A percentile compares a stretch with the other conserved stretches of the same genome.
phyloP scores from a whole-genome alignment of 2,113 vertebrate species.

The Sinocyclocheilus anophthalmus region DNA sequence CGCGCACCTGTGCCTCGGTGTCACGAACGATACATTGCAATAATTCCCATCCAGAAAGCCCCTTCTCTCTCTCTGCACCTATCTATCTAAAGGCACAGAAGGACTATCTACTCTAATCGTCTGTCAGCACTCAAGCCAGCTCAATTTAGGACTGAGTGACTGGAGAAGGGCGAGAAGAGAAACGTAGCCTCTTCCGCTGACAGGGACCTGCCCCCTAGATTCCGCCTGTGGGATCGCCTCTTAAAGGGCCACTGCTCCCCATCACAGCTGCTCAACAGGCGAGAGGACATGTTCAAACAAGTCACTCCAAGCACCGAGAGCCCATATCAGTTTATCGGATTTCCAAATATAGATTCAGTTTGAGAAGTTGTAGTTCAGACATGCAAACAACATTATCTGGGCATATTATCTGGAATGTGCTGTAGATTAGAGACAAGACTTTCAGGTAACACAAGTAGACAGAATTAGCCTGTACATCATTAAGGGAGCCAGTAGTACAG shows the following conservation, averaged over 20 bases:
- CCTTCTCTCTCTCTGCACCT: slow-evolving; percentile 8
- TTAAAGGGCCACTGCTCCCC: slow-evolving; percentile 76
- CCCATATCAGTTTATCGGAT: slow-evolving; percentile 19
- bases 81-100: slow-evolving; percentile 36
- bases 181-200: slow-evolving; percentile 77
- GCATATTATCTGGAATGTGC: neutral
- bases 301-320: neutral
- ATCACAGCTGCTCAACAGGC: neutral
- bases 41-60: neutral
- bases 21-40: neutral
- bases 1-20: neutral
- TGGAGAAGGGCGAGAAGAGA: slow-evolving; percentile 71
- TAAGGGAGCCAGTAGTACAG: neutral
- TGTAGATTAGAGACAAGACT: neutral
- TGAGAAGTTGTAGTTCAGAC: slow-evolving; percentile 16
- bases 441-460: neutral
- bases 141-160: slow-evolving; percentile 74
- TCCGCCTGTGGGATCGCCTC: slow-evolving; percentile 73
- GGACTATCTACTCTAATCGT: slow-evolving; percentile 69
- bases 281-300: slow-evolving; percentile 55
- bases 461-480: too few relatives aligned
- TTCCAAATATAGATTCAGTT: slow-evolving; percentile 52
- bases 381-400: slow-evolving; percentile 21
- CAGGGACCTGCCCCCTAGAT: slow-evolving; percentile 78
- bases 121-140: slow-evolving; percentile 74